Percentiles rank a stretch among this genome's conserved stretches.
These are phyloP conservation scores for Oceanites oceanicus DNA, from an alignment of 2,113 vertebrate species.

Conservation along the genomic window DNA sequence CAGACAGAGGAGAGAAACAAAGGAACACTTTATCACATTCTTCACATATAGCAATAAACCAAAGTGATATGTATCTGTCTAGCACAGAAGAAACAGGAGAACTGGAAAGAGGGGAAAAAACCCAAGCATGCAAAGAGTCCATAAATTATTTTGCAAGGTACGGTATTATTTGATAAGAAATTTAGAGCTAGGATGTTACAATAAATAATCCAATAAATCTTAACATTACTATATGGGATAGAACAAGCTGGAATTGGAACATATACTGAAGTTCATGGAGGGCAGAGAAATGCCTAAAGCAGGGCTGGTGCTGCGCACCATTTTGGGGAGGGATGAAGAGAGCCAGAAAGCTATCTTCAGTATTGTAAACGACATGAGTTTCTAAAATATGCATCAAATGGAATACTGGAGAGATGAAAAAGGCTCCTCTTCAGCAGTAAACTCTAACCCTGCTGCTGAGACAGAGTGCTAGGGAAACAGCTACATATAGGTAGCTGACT, in stretches of 20 bases:
- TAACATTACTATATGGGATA: neutral
- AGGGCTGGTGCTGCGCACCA: neutral
- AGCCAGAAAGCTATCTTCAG: neutral
- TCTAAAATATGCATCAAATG: conserved; percentile 38
- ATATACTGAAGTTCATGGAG: neutral
- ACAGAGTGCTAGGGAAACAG: neutral
- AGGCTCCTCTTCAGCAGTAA: neutral
- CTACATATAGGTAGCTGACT: neutral
- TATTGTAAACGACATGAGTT: neutral
- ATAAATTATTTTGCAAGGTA: neutral
- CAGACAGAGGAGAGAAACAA: neutral
- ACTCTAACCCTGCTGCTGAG: neutral
- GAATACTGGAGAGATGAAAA: neutral
- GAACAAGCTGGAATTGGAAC: neutral
- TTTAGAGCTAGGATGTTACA: neutral
- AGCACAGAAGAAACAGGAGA: neutral
- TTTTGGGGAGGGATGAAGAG: neutral
- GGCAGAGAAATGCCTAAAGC: neutral
- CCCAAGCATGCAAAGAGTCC: neutral
- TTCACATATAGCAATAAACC: neutral
- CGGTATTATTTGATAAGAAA: neutral
- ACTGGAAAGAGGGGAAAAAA: neutral
- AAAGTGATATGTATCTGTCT: neutral
- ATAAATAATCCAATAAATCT: neutral
- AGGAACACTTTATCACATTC: neutral